Evolutionary conservation across 2,797 vertebrate genomes (phyloP), one percentile per base, ranked within the genome.

Genomic region (Gadopsis marmoratus): DNA sequence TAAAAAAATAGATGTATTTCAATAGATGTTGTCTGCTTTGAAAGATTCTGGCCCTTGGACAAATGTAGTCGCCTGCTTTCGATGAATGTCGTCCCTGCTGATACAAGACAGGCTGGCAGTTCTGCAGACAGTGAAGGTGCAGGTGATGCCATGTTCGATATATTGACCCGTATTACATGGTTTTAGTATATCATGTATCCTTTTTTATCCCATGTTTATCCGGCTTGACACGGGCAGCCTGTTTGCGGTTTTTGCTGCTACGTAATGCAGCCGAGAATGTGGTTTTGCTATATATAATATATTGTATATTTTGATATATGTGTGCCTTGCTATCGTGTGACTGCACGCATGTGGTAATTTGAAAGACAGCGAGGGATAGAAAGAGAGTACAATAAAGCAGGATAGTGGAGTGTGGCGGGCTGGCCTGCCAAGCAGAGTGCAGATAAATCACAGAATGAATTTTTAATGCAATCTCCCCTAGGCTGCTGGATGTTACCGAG

Each of bases 361-460:
- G 81, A 83, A 74, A 66, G 78, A 83, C 62, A 61, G 81, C 4
- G n/a, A 76, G 66, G 53, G 45, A 62, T 70, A 8, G 61, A 71
- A 58, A 48, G 78, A 50, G 64, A 29, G 65, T 51, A 74, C 83
- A 91, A 88, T 91, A 92, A 91, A 89, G 79, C 55, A 39, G 80
- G 84, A 84, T 69, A 74, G 86, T 54, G 4, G 74, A 86, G 76
- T 83, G 84, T 84, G 88, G 86, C 66, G 26, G 71, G 50, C 62
- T 45, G 55, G 58, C 78, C 33, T 90, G 82, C 81, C 87, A 87
- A 83, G 87, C 83, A 81, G 77, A 89, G 91, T 91, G 84, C 91
- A 88, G 89, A 88, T 93, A 91, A 93, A 94, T 94, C 92, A 93
- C 82, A 79, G 84, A 87, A 92, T 94, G 88, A 93, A 91, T 94